phyloP scores from a whole-genome alignment of 2,113 vertebrate species.

The Hippocampus guttulatus region DNA sequence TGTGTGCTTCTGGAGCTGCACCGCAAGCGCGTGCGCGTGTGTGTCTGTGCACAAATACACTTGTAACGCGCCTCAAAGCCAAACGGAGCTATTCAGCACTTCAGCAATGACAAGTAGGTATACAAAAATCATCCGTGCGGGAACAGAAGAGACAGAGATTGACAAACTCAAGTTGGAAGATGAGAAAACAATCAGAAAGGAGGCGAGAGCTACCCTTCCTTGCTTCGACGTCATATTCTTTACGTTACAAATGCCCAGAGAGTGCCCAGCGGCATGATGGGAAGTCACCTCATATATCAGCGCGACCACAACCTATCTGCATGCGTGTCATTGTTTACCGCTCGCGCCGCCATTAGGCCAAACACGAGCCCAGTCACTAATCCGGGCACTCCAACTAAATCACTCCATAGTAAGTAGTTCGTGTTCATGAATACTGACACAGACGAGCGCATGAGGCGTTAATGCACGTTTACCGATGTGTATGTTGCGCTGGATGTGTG shows the following conservation, averaged over 20 bases:
- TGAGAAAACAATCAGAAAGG: constrained; percentile 12
- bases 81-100: constrained; percentile 56
- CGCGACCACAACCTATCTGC: constrained; percentile 24
- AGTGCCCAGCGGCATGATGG: constrained; percentile 34
- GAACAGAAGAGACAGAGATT: constrained; percentile 42
- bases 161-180: constrained; percentile 31
- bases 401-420: constrained; percentile 39
- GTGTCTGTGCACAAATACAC: constrained; percentile 13
- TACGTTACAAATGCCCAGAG: constrained; percentile 22
- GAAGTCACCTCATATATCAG: constrained; percentile 32
- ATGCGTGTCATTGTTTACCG: constrained; percentile 24
- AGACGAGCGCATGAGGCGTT: constrained; percentile 32
- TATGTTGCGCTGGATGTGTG: constrained; percentile 14
- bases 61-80: constrained; percentile 21
- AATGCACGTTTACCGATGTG: constrained; percentile 45
- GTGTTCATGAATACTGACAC: constrained; percentile 62
- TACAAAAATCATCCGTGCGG: constrained; percentile 65
- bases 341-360: constrained; percentile 9
- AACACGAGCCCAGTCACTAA: constrained; percentile 28
- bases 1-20: constrained; percentile 25
- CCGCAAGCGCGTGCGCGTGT: constrained; percentile 5
- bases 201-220: constrained; percentile 7
- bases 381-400: constrained; percentile 49
- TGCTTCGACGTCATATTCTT: constrained; percentile 12
- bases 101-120: constrained; percentile 66